Conservation (phyloP, 2,113 vertebrate species). For the Charina bottae region DNA sequence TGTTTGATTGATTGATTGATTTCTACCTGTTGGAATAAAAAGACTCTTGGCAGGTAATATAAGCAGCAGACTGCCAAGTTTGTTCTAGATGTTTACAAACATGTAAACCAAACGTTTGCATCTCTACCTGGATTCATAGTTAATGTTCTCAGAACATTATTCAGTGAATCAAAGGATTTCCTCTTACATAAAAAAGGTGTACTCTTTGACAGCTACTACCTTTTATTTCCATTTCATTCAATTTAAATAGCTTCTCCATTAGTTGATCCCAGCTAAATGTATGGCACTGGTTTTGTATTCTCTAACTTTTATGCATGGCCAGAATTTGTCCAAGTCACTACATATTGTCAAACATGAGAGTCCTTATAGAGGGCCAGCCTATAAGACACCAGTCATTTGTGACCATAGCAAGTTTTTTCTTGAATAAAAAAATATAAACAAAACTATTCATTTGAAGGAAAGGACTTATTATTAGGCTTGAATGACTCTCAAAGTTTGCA, state of each 20-base stretch:
- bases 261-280: not conserved
- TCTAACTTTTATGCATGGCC: not conserved
- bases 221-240: not conserved
- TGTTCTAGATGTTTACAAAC: not conserved
- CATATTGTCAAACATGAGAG: not conserved
- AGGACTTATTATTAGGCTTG: not conserved
- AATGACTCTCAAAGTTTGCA: not conserved
- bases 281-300: not conserved
- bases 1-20: not conserved
- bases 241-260: not conserved
- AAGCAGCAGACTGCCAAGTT: not conserved
- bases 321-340: not conserved
- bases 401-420: not conserved
- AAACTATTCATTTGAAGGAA: not conserved
- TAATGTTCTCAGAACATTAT: not conserved
- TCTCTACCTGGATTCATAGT: not conserved
- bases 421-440: not conserved
- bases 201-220: not conserved
- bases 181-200: not conserved
- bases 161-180: not conserved
- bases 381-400: not conserved
- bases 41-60: not conserved
- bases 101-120: not conserved
- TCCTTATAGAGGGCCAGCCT: not conserved
- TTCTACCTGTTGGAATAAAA: not conserved